These are phyloP conservation scores for Phenacoccus solenopsis DNA, from an alignment of 1,140 invertebrate genomes.

Conservation along the genomic window DNA sequence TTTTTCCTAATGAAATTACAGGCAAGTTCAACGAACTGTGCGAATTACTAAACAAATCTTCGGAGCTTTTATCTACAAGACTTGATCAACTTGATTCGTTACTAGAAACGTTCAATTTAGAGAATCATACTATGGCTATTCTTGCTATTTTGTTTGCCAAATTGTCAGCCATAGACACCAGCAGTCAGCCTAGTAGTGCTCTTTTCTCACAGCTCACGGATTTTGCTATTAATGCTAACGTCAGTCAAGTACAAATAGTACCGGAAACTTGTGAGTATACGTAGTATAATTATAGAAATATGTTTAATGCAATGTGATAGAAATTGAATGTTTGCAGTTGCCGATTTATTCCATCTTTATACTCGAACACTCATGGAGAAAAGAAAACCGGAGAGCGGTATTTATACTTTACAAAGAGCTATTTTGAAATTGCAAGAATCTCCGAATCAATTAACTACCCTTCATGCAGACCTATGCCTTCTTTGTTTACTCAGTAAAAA, in stretches of 20 bases:
- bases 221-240: conserved; percentile 9
- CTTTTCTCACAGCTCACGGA: neutral
- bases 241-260: neutral
- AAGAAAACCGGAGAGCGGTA: conserved; percentile 67
- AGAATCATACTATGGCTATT: conserved; percentile 5
- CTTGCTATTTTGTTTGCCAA: neutral
- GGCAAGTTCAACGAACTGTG: neutral
- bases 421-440: conserved; percentile 78
- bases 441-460: conserved; percentile 78
- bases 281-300: no score
- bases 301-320: no score
- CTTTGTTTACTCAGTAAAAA: conserved; percentile 82
- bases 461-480: conserved; percentile 88
- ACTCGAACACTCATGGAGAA: conserved; percentile 63
- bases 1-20: neutral
- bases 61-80: neutral
- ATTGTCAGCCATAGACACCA: neutral
- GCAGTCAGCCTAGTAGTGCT: neutral
- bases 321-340: conserved; percentile 56
- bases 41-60: neutral
- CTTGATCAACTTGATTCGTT: neutral
- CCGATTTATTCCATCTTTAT: conserved; percentile 73
- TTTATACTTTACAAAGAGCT: conserved; percentile 66
- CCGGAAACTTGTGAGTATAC: neutral
- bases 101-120: neutral